phyloP scores from a whole-genome alignment of 1,140 invertebrate species.

The Lasioglossum baleicum region DNA sequence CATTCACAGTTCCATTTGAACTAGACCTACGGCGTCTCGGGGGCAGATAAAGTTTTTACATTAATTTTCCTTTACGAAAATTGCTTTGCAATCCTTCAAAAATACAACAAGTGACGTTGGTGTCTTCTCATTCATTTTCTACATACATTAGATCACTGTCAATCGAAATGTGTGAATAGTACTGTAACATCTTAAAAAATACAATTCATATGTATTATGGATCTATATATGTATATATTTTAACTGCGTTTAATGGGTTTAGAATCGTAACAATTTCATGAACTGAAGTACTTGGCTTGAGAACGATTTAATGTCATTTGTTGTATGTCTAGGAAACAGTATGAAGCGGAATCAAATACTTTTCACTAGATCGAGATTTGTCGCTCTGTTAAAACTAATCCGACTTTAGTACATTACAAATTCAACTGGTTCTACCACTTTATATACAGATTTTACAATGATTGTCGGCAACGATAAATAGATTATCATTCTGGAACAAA shows the following conservation, averaged over 20 bases:
- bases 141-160: not conserved
- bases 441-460: constrained; percentile 35
- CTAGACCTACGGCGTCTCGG: no score
- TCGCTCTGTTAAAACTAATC: constrained; percentile 12
- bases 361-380: constrained; percentile 6
- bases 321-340: constrained; percentile 30
- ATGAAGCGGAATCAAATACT: constrained; percentile 46
- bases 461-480: constrained; percentile 18
- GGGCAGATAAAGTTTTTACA: constrained; percentile 16
- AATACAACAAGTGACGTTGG: not conserved
- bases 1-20: no score
- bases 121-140: not conserved
- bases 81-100: not conserved
- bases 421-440: not conserved
- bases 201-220: no score
- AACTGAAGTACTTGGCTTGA: not conserved
- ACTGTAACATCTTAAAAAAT: no score
- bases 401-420: constrained; percentile 13
- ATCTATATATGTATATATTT: no score
- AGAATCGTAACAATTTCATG: not conserved
- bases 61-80: constrained; percentile 6
- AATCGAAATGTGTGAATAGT: no score
- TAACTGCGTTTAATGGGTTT: not conserved
- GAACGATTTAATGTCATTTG: not conserved
- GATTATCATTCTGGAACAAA: not conserved